phyloP scores from a whole-genome alignment of 2,888 invertebrate species.

The Chironomus riparius region DNA sequence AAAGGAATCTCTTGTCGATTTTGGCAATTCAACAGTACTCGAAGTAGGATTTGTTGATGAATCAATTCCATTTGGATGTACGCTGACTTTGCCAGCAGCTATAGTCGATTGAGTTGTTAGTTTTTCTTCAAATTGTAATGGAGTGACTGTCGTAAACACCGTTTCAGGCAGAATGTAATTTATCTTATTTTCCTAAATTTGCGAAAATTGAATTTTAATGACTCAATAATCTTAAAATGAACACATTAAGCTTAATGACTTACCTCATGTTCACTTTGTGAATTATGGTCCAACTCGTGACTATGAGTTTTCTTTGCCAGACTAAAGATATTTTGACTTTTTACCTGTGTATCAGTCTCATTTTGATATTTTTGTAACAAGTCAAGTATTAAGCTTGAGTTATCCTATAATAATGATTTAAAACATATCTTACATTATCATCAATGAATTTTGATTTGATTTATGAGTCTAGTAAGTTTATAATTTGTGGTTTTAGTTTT shows the following conservation, averaged over 20 bases:
- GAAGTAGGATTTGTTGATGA: neutral
- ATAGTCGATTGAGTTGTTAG: neutral
- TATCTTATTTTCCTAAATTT: too few relatives aligned
- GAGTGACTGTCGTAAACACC: neutral
- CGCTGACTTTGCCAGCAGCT: neutral
- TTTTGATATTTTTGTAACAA: conserved; percentile 32
- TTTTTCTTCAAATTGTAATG: neutral
- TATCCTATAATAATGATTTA: conserved; percentile 1
- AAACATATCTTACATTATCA: neutral
- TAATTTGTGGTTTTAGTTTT: neutral
- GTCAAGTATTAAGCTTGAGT: conserved; percentile 30
- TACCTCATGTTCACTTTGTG: too few relatives aligned
- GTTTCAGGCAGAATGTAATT: too few relatives aligned
- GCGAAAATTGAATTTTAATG: too few relatives aligned
- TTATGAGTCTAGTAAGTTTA: neutral
- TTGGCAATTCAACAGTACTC: neutral
- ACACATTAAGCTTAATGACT: too few relatives aligned
- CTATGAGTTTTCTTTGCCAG: conserved; percentile 31
- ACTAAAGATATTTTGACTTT: conserved; percentile 33
- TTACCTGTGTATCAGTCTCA: conserved; percentile 31
- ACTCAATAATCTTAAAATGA: too few relatives aligned
- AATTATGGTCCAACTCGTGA: neutral
- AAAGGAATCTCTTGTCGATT: neutral
- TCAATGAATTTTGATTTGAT: neutral
- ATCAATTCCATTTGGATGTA: conserved; percentile 18